Conservation (phyloP, 2,113 vertebrate genomes). For the Mirounga angustirostris region DNA sequence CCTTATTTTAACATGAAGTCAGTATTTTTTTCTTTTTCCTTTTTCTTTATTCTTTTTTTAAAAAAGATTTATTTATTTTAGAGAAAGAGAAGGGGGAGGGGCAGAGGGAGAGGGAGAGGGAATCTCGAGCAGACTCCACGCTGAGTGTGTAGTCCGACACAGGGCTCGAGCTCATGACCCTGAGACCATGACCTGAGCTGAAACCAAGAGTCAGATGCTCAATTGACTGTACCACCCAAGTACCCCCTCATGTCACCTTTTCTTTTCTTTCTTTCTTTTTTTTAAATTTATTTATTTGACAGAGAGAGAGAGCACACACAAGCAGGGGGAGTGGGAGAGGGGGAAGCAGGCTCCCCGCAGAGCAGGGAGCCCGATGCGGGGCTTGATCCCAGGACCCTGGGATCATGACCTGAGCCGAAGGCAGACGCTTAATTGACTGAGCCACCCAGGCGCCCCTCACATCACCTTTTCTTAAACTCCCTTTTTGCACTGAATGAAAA, state of each 20-base stretch:
- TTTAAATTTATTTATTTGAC: no score
- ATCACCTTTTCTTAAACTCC: no score
- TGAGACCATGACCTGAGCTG: neutral
- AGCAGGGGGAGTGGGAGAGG: no score
- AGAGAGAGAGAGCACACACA: no score
- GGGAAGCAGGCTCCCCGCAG: no score
- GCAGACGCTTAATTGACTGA: neutral
- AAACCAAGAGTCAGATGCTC: neutral
- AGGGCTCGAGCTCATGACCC: no score
- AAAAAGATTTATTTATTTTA: neutral
- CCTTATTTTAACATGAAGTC: neutral
- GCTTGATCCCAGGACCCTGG: no score
- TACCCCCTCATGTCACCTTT: no score
- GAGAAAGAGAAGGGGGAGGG: neutral
- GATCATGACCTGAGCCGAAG: neutral
- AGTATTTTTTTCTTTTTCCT: no score
- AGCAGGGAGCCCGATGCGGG: rapidly evolving
- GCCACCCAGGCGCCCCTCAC: neutral
- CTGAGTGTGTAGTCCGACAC: neutral
- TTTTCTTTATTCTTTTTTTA: neutral
- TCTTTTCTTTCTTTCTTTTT: no score
- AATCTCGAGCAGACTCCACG: neutral
- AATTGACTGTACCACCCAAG: no score
- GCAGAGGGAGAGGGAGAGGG: neutral
- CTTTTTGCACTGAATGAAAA: rapidly evolving